A percentile compares a stretch with the other conserved stretches of the same genome.
phyloP scores from a whole-genome alignment of 2,113 vertebrate species.

The Cyphomyrus plagiostoma region DNA sequence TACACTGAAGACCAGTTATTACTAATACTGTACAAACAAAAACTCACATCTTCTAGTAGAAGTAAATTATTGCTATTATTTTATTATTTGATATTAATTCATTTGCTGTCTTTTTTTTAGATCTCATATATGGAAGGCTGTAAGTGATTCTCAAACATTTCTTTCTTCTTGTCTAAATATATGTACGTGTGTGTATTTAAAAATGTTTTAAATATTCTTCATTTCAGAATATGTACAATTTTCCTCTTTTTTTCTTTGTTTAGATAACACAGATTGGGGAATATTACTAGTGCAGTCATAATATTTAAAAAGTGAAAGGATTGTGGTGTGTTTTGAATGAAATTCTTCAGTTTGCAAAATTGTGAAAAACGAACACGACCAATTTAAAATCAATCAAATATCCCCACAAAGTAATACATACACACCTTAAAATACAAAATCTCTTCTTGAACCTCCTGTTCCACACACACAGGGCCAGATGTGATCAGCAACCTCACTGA shows the following conservation, averaged over 20 bases:
- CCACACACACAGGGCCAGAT: conserved; percentile 10
- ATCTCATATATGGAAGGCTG: not conserved
- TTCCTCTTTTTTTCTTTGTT: not conserved
- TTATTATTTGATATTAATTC: not conserved
- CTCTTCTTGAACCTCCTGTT: not conserved
- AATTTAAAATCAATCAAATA: not conserved
- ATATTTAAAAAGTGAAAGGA: not conserved
- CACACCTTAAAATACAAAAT: not conserved
- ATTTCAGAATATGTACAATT: not conserved
- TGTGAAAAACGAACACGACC: not conserved
- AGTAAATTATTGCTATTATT: not conserved
- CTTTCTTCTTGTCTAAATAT: not conserved
- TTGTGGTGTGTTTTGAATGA: not conserved
- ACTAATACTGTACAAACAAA: not conserved
- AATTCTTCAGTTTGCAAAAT: not conserved
- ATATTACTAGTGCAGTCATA: not conserved
- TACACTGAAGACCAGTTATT: not conserved
- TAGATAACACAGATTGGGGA: not conserved
- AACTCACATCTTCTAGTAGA: not conserved
- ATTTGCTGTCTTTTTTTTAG: conserved; percentile 12
- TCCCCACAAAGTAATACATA: not conserved
- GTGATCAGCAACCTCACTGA: conserved; percentile 7
- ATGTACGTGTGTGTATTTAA: not conserved
- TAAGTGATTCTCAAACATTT: conserved; percentile 6
- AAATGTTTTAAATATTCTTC: not conserved